Conservation (phyloP, 2,888 invertebrate species). For the Apoda limacodes region DNA sequence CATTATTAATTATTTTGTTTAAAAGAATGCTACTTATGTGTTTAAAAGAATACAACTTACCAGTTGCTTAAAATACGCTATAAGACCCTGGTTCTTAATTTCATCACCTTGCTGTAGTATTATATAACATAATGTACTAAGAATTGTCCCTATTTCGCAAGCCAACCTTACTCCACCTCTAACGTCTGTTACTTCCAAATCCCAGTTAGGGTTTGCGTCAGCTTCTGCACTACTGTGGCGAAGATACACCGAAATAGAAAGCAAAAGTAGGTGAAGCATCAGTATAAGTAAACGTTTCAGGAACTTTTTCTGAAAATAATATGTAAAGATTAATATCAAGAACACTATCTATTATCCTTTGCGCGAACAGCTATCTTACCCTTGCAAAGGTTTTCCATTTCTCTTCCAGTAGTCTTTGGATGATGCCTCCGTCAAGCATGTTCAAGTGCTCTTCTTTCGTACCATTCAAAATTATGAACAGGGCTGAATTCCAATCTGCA, state of each 20-base stretch:
- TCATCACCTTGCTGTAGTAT: constrained; percentile 94
- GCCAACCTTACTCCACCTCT: constrained; percentile 73
- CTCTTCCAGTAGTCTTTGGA: constrained; percentile 95
- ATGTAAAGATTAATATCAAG: too few species aligned
- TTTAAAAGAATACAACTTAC: too few species aligned
- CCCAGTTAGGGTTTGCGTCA: constrained; percentile 46
- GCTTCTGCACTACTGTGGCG: constrained; percentile 72
- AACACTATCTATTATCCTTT: too few species aligned
- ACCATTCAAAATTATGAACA: constrained; percentile 97
- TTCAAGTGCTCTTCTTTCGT: constrained; percentile 98
- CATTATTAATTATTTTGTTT: too few species aligned
- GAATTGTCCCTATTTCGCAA: constrained; percentile 86
- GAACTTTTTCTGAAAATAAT: constrained; percentile 82
- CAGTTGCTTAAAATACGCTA: constrained; percentile 91
- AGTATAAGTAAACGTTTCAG: constrained; percentile 90
- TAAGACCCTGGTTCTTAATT: constrained; percentile 92
- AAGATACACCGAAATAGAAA: constrained; percentile 92
- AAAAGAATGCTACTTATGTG: too few species aligned
- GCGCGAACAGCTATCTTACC: too few species aligned
- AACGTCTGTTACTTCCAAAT: constrained; percentile 41
- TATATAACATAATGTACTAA: constrained; percentile 89
- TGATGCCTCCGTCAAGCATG: constrained; percentile 98
- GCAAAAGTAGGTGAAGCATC: constrained; percentile 85
- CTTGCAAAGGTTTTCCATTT: constrained; percentile 99
- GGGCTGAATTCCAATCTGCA: constrained; percentile 97